Percentiles rank a stretch among this genome's conserved stretches.
phyloP scores from a whole-genome alignment of 2,797 vertebrate species.

The Molossus molossus region DNA sequence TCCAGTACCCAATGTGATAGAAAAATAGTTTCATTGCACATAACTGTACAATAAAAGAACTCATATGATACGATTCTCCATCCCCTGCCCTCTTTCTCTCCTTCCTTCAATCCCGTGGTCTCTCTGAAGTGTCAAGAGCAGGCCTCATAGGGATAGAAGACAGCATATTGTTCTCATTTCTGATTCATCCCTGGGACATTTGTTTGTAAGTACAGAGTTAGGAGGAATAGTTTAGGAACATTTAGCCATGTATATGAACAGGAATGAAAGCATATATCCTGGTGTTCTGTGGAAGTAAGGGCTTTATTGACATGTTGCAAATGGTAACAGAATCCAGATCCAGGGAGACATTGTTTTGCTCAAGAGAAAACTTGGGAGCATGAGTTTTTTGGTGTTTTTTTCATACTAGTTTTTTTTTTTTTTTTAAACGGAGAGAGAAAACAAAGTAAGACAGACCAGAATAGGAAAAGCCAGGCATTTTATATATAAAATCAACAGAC shows the following conservation, averaged over 20 bases:
- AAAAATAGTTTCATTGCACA: slow-evolving; percentile 2
- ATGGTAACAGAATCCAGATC: background rate
- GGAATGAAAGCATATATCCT: background rate
- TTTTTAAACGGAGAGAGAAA: background rate
- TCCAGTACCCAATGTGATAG: slow-evolving; percentile 34
- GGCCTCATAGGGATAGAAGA: background rate
- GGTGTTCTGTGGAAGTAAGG: background rate
- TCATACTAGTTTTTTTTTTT: background rate
- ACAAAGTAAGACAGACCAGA: slow-evolving; percentile 9
- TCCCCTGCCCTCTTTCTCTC: background rate
- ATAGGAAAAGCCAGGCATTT: slow-evolving; percentile 31
- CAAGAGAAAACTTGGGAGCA: background rate
- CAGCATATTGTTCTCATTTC: background rate
- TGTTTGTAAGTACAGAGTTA: slow-evolving; percentile 58
- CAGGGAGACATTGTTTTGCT: background rate
- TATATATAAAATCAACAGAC: background rate
- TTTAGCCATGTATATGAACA: background rate
- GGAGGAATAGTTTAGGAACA: background rate
- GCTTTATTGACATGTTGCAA: slow-evolving; percentile 19
- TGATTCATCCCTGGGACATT: slow-evolving; percentile 10
- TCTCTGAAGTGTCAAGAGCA: slow-evolving; percentile 6
- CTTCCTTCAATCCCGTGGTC: background rate
- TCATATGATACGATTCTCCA: background rate
- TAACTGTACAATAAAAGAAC: background rate
- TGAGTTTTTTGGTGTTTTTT: slow-evolving; percentile 32